phyloP scores from a whole-genome alignment of 35 echinoderm and acorn worm species.

The Anneissia japonica region DNA sequence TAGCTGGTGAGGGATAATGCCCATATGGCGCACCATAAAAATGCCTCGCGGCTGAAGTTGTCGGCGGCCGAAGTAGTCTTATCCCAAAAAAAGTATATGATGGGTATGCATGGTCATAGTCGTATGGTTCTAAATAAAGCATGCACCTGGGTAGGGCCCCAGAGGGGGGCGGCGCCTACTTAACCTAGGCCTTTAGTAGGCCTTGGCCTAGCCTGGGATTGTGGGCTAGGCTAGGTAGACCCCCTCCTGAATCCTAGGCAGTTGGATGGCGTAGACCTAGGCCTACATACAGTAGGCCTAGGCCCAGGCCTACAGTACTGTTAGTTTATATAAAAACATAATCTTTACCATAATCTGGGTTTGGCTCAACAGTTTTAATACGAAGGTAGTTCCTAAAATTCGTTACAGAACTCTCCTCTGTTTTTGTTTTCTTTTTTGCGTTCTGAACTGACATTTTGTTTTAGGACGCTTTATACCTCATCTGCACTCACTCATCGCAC shows the following conservation, averaged over 20 bases:
- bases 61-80: too few species aligned
- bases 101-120: too few species aligned
- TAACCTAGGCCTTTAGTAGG: neutral
- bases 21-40: too few species aligned
- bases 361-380: slow-evolving; percentile 54
- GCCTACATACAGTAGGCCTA: neutral
- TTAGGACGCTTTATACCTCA: too few species aligned
- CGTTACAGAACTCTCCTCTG: slow-evolving; percentile 51
- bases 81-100: too few species aligned
- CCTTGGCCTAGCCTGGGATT: neutral
- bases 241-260: neutral
- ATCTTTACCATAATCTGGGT: slow-evolving; percentile 63
- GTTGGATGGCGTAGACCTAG: neutral
- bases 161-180: too few species aligned
- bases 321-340: neutral
- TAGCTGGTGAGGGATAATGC: too few species aligned
- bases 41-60: too few species aligned
- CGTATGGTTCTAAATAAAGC: too few species aligned
- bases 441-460: too few species aligned
- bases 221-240: neutral
- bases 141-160: too few species aligned
- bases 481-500: too few species aligned
- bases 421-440: slow-evolving; percentile 27
- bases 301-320: neutral
- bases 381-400: slow-evolving; percentile 61